Evolutionary conservation across 2,888 invertebrate species (phyloP).

Genomic region (Aspidapion aeneum): DNA sequence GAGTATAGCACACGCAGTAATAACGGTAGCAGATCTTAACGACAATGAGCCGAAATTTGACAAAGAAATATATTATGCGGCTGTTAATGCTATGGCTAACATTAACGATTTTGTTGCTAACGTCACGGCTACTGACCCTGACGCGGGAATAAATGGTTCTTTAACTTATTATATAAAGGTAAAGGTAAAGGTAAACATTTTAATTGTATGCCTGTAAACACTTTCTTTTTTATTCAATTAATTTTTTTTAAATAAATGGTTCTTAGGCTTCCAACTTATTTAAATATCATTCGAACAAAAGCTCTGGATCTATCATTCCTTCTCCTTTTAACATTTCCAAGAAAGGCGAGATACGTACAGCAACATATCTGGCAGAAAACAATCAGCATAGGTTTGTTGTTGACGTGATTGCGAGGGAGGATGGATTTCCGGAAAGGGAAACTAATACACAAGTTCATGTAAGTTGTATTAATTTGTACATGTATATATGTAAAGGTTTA

Average conservation of each 20-base stretch:
- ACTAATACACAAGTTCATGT: constrained; percentile 76
- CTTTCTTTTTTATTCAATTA: neutral
- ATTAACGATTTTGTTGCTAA: constrained; percentile 71
- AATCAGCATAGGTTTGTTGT: constrained; percentile 84
- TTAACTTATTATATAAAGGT: constrained; percentile 72
- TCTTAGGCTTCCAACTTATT: constrained; percentile 69
- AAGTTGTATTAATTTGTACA: too few relatives aligned
- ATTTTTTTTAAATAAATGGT: neutral
- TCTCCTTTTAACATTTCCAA: constrained; percentile 80
- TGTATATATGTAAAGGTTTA: too few relatives aligned
- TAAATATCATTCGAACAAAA: constrained; percentile 70
- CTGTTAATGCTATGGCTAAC: constrained; percentile 73
- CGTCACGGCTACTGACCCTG: constrained; percentile 78
- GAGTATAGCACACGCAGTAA: constrained; percentile 67
- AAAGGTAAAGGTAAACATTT: neutral
- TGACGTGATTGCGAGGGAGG: constrained; percentile 79
- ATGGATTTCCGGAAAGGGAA: constrained; percentile 72
- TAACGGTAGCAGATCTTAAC: constrained; percentile 76
- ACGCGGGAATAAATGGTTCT: constrained; percentile 59
- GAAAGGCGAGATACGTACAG: constrained; percentile 69
- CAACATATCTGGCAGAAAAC: constrained; percentile 83
- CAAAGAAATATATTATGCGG: constrained; percentile 47
- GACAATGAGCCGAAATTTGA: constrained; percentile 71
- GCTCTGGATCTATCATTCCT: constrained; percentile 83
- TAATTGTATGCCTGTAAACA: neutral